phyloP scores from a whole-genome alignment of 1,140 invertebrate genomes.

The Diorhabda carinulata region DNA sequence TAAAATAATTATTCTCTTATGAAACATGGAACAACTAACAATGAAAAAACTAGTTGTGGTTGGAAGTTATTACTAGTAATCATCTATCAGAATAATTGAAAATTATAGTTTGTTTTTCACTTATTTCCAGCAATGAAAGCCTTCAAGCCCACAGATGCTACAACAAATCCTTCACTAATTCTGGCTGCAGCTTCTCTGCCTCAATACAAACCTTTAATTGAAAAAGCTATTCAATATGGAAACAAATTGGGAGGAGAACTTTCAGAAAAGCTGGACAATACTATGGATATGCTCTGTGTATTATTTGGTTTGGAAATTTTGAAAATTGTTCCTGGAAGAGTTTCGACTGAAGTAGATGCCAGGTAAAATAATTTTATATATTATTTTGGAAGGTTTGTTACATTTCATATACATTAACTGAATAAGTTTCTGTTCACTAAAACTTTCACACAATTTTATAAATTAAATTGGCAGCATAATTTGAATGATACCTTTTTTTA shows the following conservation, averaged over 20 bases:
- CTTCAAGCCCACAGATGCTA: conserved; percentile 98
- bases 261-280: conserved; percentile 70
- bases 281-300: conserved; percentile 91
- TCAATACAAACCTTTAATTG: conserved; percentile 83
- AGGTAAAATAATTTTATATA: conserved; percentile 53
- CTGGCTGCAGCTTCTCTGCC: conserved; percentile 87
- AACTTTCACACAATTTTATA: too few relatives aligned
- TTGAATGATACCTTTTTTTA: too few relatives aligned
- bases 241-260: conserved; percentile 65
- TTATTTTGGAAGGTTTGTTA: too few relatives aligned
- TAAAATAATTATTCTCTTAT: too few relatives aligned
- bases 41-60: too few relatives aligned
- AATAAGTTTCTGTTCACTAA: too few relatives aligned
- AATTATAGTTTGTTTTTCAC: too few relatives aligned
- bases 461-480: too few relatives aligned
- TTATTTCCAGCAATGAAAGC: conserved; percentile 79
- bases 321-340: conserved; percentile 95
- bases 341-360: conserved; percentile 98
- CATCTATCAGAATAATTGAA: too few relatives aligned
- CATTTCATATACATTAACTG: too few relatives aligned
- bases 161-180: conserved; percentile 97
- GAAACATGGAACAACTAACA: too few relatives aligned
- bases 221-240: conserved; percentile 87
- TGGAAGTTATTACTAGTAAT: too few relatives aligned
- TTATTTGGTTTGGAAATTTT: conserved; percentile 96